Evolutionary conservation across 1,140 invertebrate species (phyloP).

Genomic region (Drosophila yakuba): DNA sequence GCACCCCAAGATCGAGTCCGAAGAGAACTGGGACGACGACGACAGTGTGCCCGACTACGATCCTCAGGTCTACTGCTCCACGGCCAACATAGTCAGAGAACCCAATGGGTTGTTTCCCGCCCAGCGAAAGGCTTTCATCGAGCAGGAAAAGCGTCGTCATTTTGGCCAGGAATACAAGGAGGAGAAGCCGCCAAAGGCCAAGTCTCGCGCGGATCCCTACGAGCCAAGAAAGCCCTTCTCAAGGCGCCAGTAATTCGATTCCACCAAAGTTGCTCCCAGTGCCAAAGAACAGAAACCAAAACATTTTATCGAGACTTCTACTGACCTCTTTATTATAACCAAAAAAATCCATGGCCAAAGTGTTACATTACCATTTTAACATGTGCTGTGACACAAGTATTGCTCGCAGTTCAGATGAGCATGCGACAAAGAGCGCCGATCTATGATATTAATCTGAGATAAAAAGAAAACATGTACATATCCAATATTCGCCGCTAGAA

Average conservation of each 20-base stretch:
- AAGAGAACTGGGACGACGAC: constrained; percentile 73
- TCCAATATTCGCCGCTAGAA: too few species aligned
- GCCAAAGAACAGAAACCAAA: background rate
- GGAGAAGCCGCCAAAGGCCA: constrained; percentile 2
- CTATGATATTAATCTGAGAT: too few species aligned
- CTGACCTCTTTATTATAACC: background rate
- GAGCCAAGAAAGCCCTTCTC: constrained; percentile 4
- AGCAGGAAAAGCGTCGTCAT: constrained; percentile 54
- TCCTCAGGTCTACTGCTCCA: constrained; percentile 55
- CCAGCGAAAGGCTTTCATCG: constrained; percentile 63
- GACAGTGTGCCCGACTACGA: constrained; percentile 48
- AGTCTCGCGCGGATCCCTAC: constrained; percentile 7
- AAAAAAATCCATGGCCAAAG: background rate
- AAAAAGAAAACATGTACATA: too few species aligned
- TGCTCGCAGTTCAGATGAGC: too few species aligned
- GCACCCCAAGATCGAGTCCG: constrained; percentile 56
- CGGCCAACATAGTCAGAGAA: constrained; percentile 58
- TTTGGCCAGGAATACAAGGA: constrained; percentile 38
- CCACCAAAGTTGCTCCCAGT: background rate
- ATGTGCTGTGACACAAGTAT: too few species aligned
- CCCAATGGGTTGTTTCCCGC: constrained; percentile 56
- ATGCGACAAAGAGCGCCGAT: too few species aligned
- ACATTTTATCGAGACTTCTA: background rate
- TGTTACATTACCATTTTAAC: background rate
- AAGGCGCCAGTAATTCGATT: background rate